Conservation (phyloP, 2,113 vertebrate species). For the Lophura nycthemera region DNA sequence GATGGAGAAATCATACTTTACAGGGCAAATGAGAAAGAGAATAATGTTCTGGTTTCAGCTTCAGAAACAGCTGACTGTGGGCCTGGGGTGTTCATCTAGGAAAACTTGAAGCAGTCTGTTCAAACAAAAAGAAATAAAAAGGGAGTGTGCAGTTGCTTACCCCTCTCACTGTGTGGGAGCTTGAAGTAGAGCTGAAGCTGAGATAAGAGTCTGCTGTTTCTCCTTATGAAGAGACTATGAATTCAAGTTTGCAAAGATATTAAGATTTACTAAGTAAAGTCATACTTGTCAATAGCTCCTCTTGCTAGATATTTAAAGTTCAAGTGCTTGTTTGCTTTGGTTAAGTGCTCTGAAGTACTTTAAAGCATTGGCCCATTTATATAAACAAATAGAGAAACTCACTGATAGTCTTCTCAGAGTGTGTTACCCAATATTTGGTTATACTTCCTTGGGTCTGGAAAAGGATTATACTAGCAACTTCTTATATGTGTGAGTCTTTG, state of each 20-base stretch:
- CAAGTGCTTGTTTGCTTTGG: conserved; percentile 80
- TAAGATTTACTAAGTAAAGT: conserved; percentile 62
- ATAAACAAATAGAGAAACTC: conserved; percentile 75
- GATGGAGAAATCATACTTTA: background rate
- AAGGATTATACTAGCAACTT: background rate
- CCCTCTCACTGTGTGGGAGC: background rate
- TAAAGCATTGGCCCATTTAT: conserved; percentile 67
- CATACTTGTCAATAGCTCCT: conserved; percentile 75
- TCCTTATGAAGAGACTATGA: background rate
- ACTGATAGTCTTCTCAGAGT: conserved; percentile 53
- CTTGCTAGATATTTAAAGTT: conserved; percentile 79
- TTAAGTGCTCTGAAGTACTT: conserved; percentile 79
- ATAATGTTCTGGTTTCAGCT: background rate
- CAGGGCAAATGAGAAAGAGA: background rate
- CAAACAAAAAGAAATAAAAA: background rate
- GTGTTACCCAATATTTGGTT: conserved; percentile 41
- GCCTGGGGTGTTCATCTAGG: background rate
- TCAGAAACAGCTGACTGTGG: background rate
- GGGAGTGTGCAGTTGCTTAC: background rate
- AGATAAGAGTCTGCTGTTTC: background rate
- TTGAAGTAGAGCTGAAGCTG: background rate
- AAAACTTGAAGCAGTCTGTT: background rate
- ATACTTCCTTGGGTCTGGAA: background rate
- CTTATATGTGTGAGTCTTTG: background rate
- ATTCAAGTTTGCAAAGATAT: conserved; percentile 38